These are phyloP conservation scores for Conistra vaccinii DNA, from an alignment of 2,888 invertebrate genomes.

Conservation along the genomic window DNA sequence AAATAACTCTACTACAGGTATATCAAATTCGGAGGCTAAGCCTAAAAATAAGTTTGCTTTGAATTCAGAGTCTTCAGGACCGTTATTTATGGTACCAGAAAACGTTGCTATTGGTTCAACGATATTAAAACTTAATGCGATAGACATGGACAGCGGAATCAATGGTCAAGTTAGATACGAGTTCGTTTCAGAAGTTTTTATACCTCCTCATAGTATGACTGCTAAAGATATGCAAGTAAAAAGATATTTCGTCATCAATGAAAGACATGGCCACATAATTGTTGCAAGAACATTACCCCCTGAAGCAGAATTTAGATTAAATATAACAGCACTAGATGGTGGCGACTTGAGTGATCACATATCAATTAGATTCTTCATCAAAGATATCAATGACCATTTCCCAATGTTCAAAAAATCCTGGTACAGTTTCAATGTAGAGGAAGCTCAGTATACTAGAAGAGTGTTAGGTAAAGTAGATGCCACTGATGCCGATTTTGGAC, in stretches of 20 bases:
- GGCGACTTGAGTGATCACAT: slow-evolving; percentile 94
- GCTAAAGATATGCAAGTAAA: slow-evolving; percentile 88
- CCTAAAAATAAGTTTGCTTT: slow-evolving; percentile 84
- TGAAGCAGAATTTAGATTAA: slow-evolving; percentile 94
- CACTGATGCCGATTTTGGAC: slow-evolving; percentile 94
- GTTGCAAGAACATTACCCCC: slow-evolving; percentile 93
- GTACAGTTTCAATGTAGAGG: slow-evolving; percentile 95
- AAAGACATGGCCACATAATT: slow-evolving; percentile 94
- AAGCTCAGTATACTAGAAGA: slow-evolving; percentile 93
- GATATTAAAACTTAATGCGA: slow-evolving; percentile 93
- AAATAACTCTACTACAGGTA: slow-evolving; percentile 74
- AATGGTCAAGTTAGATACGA: slow-evolving; percentile 94
- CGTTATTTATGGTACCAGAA: slow-evolving; percentile 93
- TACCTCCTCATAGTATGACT: slow-evolving; percentile 88
- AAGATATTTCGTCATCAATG: slow-evolving; percentile 94
- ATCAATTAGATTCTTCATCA: slow-evolving; percentile 93
- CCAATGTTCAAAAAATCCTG: slow-evolving; percentile 95
- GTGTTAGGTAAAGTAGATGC: slow-evolving; percentile 95
- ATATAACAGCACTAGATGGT: slow-evolving; percentile 94
- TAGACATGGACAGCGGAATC: slow-evolving; percentile 93
- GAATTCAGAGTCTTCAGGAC: slow-evolving; percentile 83
- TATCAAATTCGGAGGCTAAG: slow-evolving; percentile 79
- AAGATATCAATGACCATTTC: slow-evolving; percentile 96
- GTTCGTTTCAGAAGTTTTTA: slow-evolving; percentile 92
- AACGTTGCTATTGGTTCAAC: slow-evolving; percentile 93